Percentiles rank a stretch among this genome's conserved stretches.
Evolutionary conservation across 1,140 invertebrate species (phyloP).

Genomic region (Drosophila punjabiensis): DNA sequence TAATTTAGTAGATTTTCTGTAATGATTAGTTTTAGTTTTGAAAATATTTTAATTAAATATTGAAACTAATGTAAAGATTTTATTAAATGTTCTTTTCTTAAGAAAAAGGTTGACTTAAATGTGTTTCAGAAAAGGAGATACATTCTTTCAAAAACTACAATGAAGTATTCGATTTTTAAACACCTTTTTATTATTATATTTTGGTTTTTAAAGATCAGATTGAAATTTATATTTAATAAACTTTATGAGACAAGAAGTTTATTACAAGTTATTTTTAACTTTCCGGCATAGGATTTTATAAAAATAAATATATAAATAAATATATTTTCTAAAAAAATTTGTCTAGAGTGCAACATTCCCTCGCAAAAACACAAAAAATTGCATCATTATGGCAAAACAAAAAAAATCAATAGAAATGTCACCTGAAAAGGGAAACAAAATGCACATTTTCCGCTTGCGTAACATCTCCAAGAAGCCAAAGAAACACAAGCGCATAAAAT

Average conservation of each 20-base stretch:
- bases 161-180: not conserved
- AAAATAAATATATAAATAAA: not conserved
- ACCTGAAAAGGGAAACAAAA: constrained; percentile 28
- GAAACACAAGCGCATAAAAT: constrained; percentile 18
- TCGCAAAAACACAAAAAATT: not conserved
- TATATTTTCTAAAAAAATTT: not conserved
- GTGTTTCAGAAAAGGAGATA: no score
- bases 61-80: not conserved
- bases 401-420: constrained; percentile 33
- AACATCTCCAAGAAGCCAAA: constrained; percentile 37
- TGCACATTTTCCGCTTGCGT: constrained; percentile 39
- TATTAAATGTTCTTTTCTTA: not conserved
- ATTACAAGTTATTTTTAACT: not conserved
- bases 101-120: no score
- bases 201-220: not conserved
- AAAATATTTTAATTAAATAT: not conserved
- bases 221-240: not conserved
- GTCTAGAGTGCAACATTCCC: not conserved
- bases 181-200: not conserved
- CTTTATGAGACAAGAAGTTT: not conserved
- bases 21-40: not conserved
- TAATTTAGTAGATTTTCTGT: not conserved
- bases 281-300: not conserved
- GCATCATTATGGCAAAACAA: constrained; percentile 3
- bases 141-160: not conserved